Base-by-base conservation (phyloP, 2,888 invertebrate species). In the Latheticus oryzae region DNA sequence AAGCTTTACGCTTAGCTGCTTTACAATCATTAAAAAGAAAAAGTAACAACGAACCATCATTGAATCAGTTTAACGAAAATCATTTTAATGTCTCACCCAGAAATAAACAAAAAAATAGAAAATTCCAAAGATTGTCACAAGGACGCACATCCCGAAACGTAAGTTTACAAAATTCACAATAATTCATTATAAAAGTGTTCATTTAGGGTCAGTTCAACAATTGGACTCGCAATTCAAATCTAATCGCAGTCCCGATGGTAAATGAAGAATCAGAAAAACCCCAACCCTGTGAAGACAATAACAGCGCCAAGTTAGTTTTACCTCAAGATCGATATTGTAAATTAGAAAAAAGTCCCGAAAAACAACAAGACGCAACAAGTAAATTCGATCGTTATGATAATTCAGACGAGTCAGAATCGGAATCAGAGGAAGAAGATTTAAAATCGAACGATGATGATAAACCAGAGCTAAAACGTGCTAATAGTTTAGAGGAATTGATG, bases 301-400 rank as follows among this genome's bases (percentile, higher is more conserved):
- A n/a, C n/a, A n/a, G n/a, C n/a, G n/a, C n/a, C n/a, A 74, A 73
- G 60, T 63, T 77, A 13, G 62, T 69, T 2, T 61, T 75, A 47
- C 77, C 76, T 2, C 77, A 78, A 67, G 74, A 77, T 54, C 65
- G 74, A 12, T 76, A 75, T 48, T 66, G 68, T 40, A 70, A 69
- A 37, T 51, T 40, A 23, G 53, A 60, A 12, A 47, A 40, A 15
- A 33, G 23, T n/a, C 32, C 35, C 24, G 38, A 28, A 11, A 48
- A 48, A 35, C 5, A 23, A n/a, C 40, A 40, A 2, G 28, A 3
- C 1, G 13, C 12, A 7, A 7, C 53, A 38, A 78, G 75, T 60
- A 83, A 83, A 70, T 83, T 83, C 68, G 80, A 79, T 66, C 76
- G 83, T 11, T 82, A 81, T 60, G 78, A 82, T 51, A 77, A 78